Base-by-base conservation (phyloP, 2,113 vertebrate genomes). In the Lampris incognitus region DNA sequence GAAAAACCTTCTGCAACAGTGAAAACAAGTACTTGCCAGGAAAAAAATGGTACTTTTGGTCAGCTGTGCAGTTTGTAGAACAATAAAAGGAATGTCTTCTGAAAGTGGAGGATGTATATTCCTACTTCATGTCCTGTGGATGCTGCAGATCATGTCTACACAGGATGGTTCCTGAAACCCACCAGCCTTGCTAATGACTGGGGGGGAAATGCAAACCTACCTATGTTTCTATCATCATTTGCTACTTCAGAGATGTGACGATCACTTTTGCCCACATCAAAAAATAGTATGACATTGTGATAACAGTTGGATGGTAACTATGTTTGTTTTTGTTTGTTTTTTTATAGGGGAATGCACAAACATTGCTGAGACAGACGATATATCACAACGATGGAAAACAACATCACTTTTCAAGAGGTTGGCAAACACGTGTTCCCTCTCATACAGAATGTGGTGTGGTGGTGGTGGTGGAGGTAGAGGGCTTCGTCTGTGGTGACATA, bases 341-440 rank as follows among this genome's bases (percentile, higher is more conserved):
- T 44, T 10, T 38, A 9, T 63, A 6, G 94, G 92, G 93, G 76
- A 83, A 90, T 92, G 85, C 73, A 83, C 82, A 78, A 85, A 72
- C 74, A 79, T 72, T 82, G 74, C 89, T 89, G 79, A 90, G 73
- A 80, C 57, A 69, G 51, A 82, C 56, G 55, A 48, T 63, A 72
- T 82, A 75, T 86, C 61, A 60, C 68, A 76, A 59, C 80, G 73
- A 94, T 94, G 94, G 94, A 95, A 77, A 83, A 75, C 72, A 67
- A 88, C 76, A 83, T 89, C 4, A 88, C 64, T 67, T 93, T 89
- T 82, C 91, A 81, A 65, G 93, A 92, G 91, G 91, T 92, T 67
- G 4, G 87, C 89, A 46, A 46, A 24, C 24, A 3, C 13, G 57
- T 40, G 63, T 72, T 24, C 8, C 2, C 44, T 2, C 44, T 5